Evolutionary conservation across 2,888 invertebrate genomes (phyloP).

Genomic region (Lasioglossum leucozonium): DNA sequence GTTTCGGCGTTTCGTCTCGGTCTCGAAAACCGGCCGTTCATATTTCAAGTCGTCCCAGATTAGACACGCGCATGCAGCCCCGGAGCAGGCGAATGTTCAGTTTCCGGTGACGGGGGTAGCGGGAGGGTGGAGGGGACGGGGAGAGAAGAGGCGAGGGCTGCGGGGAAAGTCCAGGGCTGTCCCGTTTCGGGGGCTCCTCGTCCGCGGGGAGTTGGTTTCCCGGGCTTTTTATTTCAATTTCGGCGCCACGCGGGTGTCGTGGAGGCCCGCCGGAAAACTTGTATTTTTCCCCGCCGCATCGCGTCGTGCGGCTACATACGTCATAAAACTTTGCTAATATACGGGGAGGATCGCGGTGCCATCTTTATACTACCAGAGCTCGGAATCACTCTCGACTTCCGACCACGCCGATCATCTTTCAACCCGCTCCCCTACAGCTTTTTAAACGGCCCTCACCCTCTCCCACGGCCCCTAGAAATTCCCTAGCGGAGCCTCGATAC

Average conservation of each 20-base stretch:
- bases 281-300: constrained; percentile 64
- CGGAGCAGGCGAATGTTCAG: not conserved
- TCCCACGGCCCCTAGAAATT: not conserved
- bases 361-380: constrained; percentile 60
- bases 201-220: not conserved
- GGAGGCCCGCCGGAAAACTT: constrained; percentile 47
- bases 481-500: constrained; percentile 8
- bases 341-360: constrained; percentile 50
- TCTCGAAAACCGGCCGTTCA: constrained; percentile 3
- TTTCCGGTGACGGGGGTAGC: not conserved
- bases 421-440: not conserved
- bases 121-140: not conserved
- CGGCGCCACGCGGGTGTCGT: constrained; percentile 49
- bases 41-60: constrained; percentile 14
- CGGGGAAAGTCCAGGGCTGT: not conserved
- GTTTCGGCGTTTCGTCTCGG: constrained; percentile 1
- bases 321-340: constrained; percentile 72
- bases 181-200: not conserved
- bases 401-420: constrained; percentile 45
- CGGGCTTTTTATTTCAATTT: constrained; percentile 47
- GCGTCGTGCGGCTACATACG: constrained; percentile 54
- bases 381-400: constrained; percentile 56
- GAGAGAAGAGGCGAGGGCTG: not conserved
- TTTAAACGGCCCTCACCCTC: too few species aligned
- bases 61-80: not conserved